Percentiles rank a stretch among this genome's conserved stretches.
Conservation (phyloP, 2,888 invertebrate species). For the Byasa hedistus region DNA sequence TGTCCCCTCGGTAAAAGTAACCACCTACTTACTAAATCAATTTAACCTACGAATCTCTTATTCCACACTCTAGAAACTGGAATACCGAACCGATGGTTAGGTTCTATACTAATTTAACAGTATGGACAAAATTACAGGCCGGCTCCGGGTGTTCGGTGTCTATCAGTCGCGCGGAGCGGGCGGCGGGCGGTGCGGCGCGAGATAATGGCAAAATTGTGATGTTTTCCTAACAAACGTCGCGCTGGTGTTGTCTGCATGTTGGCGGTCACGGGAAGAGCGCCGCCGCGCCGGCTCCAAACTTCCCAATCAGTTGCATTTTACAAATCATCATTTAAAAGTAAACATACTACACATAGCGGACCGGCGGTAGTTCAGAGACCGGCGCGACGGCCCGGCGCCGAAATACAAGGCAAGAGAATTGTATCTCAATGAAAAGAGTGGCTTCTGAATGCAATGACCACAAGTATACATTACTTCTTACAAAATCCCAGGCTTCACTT, state of each 20-base stretch:
- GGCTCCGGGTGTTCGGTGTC: slow-evolving; percentile 52
- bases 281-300: slow-evolving; percentile 35
- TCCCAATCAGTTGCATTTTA: slow-evolving; percentile 21
- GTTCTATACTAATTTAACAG: slow-evolving; percentile 62
- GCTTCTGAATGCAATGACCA: slow-evolving; percentile 57
- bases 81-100: slow-evolving; percentile 68
- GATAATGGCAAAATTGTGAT: slow-evolving; percentile 79
- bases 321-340: neutral
- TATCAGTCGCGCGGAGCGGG: slow-evolving; percentile 67
- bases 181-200: slow-evolving; percentile 59
- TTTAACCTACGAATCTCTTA: slow-evolving; percentile 78
- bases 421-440: slow-evolving; percentile 39
- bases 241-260: neutral
- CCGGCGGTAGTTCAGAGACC: slow-evolving; percentile 44
- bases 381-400: slow-evolving; percentile 39
- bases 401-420: slow-evolving; percentile 35
- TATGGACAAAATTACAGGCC: slow-evolving; percentile 74
- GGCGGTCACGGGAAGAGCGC: slow-evolving; percentile 10
- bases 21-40: slow-evolving; percentile 73
- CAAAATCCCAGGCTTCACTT: slow-evolving; percentile 74
- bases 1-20: slow-evolving; percentile 67
- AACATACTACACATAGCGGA: slow-evolving; percentile 35
- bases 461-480: slow-evolving; percentile 59
- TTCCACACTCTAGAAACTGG: slow-evolving; percentile 69
- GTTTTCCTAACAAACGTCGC: slow-evolving; percentile 62